A percentile compares a stretch with the other conserved stretches of the same genome.
Evolutionary conservation across 2,797 vertebrate species (phyloP).

Genomic region (Dendrocincla tyrannina): DNA sequence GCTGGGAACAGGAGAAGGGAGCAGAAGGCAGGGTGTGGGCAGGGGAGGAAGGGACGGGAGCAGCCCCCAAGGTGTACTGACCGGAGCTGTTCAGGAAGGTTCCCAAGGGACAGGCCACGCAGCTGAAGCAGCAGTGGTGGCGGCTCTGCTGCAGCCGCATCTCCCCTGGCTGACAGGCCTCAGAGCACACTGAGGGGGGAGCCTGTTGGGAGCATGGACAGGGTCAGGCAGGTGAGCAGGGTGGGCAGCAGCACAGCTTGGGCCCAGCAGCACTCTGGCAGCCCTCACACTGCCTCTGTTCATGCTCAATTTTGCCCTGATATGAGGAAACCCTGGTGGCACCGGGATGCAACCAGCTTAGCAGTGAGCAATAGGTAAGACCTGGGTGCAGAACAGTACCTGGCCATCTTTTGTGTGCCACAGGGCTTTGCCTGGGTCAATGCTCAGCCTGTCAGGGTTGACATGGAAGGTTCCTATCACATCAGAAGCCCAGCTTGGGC

Average conservation of each 20-base stretch:
- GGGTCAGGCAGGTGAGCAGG: neutral
- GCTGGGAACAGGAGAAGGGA: neutral
- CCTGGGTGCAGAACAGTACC: neutral
- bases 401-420: constrained; percentile 72
- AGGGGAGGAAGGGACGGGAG: neutral
- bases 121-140: constrained; percentile 75
- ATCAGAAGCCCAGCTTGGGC: constrained; percentile 34
- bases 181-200: constrained; percentile 66
- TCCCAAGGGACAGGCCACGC: constrained; percentile 56
- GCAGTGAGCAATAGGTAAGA: neutral
- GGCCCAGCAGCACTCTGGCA: neutral
- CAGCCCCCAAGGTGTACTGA: neutral
- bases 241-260: neutral
- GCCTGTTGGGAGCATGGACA: constrained; percentile 1
- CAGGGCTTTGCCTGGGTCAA: constrained; percentile 67
- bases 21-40: neutral
- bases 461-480: constrained; percentile 73
- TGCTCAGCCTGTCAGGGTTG: constrained; percentile 50
- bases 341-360: rapidly evolving
- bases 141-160: constrained; percentile 22
- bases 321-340: rapidly evolving
- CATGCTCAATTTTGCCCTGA: neutral
- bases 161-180: constrained; percentile 62
- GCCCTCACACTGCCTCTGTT: rapidly evolving
- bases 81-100: constrained; percentile 83